These are phyloP conservation scores for Phyllotreta cruciferae DNA, from an alignment of 2,888 invertebrate species.

Conservation along the genomic window DNA sequence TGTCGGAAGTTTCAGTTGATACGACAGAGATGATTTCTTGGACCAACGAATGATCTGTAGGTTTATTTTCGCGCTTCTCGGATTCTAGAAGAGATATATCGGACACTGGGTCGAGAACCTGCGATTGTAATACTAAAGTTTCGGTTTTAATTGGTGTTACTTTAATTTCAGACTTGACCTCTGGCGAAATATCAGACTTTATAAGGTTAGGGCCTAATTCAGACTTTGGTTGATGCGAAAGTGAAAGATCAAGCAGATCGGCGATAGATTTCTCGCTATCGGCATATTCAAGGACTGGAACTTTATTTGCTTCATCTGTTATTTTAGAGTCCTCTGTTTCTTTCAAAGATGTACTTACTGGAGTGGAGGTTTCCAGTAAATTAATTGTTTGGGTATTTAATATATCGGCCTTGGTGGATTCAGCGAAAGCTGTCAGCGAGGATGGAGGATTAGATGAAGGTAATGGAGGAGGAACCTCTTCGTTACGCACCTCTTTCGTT, in stretches of 20 bases:
- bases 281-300: neutral
- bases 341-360: conserved; percentile 38
- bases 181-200: conserved; percentile 12
- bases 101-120: conserved; percentile 1
- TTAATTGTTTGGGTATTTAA: conserved; percentile 53
- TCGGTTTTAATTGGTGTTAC: neutral
- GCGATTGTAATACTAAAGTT: neutral
- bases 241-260: neutral
- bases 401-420: conserved; percentile 68
- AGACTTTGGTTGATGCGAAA: neutral
- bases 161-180: conserved; percentile 4
- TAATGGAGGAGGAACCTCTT: conserved; percentile 74
- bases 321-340: neutral
- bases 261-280: conserved; percentile 7
- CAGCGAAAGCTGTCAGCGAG: conserved; percentile 77
- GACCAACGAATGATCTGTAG: conserved; percentile 12
- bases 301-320: too few species aligned
- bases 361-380: conserved; percentile 36
- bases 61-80: conserved; percentile 28
- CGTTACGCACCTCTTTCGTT: conserved; percentile 67
- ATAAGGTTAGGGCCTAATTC: neutral
- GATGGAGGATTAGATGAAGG: conserved; percentile 78
- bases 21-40: conserved; percentile 14
- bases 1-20: conserved; percentile 24
- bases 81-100: conserved; percentile 18